Percentiles rank a stretch among this genome's conserved stretches.
Evolutionary conservation across 64 coral and sea anemone species (phyloP).

Genomic region (Astreopora myriophthalma): DNA sequence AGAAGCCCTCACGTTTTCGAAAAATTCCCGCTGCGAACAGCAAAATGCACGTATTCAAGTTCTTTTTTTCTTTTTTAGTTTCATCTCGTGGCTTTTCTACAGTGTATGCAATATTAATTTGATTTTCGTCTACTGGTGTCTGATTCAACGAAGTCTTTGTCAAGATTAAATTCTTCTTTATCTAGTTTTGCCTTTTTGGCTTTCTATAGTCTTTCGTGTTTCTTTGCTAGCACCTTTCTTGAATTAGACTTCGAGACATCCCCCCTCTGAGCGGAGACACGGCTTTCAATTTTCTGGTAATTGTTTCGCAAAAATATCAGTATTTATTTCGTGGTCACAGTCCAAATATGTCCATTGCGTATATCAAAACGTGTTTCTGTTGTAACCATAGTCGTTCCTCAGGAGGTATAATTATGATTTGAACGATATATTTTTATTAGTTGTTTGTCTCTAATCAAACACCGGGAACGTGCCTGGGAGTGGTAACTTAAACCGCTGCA

Average conservation of each 20-base stretch:
- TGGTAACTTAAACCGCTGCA: background rate
- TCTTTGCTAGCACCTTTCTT: background rate
- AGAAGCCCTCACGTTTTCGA: background rate
- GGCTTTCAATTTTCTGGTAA: background rate
- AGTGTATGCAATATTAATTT: constrained; percentile 41
- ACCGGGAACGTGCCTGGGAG: background rate
- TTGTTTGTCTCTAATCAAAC: constrained; percentile 5
- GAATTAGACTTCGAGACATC: background rate
- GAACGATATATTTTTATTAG: background rate
- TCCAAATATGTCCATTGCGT: constrained; percentile 14
- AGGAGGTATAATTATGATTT: constrained; percentile 36
- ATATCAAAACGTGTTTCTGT: background rate
- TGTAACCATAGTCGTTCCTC: background rate
- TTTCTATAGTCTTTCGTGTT: background rate
- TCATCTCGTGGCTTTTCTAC: constrained; percentile 1
- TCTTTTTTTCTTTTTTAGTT: background rate
- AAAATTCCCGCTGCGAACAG: constrained; percentile 7
- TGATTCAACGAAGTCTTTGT: background rate
- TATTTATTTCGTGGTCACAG: constrained; percentile 2
- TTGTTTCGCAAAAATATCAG: constrained; percentile 22
- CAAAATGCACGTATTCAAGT: constrained; percentile 4
- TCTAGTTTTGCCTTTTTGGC: background rate
- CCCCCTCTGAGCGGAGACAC: background rate
- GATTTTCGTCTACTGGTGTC: constrained; percentile 32
- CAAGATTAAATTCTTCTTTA: background rate